Evolutionary conservation across 2,888 invertebrate species (phyloP).

Genomic region (Pterostichus madidus): DNA sequence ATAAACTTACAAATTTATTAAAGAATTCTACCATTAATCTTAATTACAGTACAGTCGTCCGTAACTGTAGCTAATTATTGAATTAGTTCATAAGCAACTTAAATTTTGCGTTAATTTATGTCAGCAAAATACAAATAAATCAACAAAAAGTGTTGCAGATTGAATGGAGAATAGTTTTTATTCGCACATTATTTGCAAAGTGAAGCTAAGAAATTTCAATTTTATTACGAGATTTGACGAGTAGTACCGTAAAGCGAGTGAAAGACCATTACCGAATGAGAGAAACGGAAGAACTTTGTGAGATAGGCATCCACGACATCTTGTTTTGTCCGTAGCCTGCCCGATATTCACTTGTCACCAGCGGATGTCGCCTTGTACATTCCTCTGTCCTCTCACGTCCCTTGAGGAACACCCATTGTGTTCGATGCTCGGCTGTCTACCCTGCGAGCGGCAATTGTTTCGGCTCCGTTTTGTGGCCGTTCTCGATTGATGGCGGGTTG

Average conservation of each 20-base stretch:
- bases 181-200: no score
- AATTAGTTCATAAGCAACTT: no score
- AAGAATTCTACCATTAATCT: no score
- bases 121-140: no score
- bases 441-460: slow-evolving; percentile 51
- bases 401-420: slow-evolving; percentile 15
- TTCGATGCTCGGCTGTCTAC: slow-evolving; percentile 50
- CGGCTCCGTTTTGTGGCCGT: slow-evolving; percentile 46
- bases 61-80: no score
- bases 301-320: slow-evolving; percentile 50
- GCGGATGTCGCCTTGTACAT: slow-evolving; percentile 34
- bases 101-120: no score
- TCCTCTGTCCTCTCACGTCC: neutral
- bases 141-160: no score
- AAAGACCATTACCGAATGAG: neutral
- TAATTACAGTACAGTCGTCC: no score
- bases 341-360: slow-evolving; percentile 52
- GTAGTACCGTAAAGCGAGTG: neutral
- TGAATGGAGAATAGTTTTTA: no score
- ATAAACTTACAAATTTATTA: no score
- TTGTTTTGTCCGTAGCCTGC: slow-evolving; percentile 37
- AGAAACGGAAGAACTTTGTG: slow-evolving; percentile 5
- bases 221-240: no score
- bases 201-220: no score
- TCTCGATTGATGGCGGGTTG: slow-evolving; percentile 55